Percentiles rank a stretch among this genome's conserved stretches.
phyloP scores from a whole-genome alignment of 2,888 invertebrate species.

The Drosophila kanekoi region DNA sequence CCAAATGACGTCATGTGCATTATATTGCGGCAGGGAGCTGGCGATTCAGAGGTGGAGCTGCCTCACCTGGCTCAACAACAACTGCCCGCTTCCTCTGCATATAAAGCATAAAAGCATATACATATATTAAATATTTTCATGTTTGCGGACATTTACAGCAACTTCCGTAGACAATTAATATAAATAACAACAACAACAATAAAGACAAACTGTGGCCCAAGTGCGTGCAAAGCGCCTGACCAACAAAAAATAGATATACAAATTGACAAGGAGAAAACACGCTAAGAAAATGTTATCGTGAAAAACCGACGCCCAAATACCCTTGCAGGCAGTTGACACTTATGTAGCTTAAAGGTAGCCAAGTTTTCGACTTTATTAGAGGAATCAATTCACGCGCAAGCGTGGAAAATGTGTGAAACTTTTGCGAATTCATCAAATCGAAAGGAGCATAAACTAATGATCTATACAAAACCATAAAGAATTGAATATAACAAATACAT shows the following conservation, averaged over 20 bases:
- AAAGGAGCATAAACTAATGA: no score
- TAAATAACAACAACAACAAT: slow-evolving; percentile 40
- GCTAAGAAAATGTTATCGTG: background rate
- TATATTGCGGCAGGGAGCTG: background rate
- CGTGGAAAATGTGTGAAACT: no score
- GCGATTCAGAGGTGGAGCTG: no score
- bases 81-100: slow-evolving; percentile 34
- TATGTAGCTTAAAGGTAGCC: no score
- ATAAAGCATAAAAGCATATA: slow-evolving; percentile 39
- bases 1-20: slow-evolving; percentile 45
- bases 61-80: slow-evolving; percentile 15
- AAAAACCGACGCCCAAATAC: background rate
- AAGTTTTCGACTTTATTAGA: no score
- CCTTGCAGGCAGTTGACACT: background rate
- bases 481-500: no score
- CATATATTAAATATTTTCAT: slow-evolving; percentile 65
- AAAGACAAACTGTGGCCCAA: slow-evolving; percentile 25
- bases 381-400: no score
- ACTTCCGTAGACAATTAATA: slow-evolving; percentile 75
- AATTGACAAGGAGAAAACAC: slow-evolving; percentile 5
- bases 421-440: no score
- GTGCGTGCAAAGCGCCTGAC: slow-evolving; percentile 29
- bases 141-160: slow-evolving; percentile 75
- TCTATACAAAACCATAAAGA: no score
- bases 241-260: slow-evolving; percentile 21